Percentiles rank a stretch among this genome's conserved stretches.
Evolutionary conservation across 2,113 vertebrate species (phyloP).

Genomic region (Pseudonaja textilis): DNA sequence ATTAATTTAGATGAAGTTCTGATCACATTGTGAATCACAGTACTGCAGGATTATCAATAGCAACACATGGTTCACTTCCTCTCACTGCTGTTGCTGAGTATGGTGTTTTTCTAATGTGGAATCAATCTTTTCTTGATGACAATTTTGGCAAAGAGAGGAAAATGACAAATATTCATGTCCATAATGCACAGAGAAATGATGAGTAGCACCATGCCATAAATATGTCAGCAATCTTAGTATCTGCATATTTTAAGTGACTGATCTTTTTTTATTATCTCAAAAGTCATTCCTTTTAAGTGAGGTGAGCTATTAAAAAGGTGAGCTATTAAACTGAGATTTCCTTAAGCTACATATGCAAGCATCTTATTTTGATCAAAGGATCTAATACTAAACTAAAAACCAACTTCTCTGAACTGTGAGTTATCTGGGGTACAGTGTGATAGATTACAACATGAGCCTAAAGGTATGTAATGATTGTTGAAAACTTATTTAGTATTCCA

Average conservation of each 20-base stretch:
- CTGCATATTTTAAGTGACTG: background rate
- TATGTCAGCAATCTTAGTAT: background rate
- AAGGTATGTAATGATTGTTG: slow-evolving; percentile 8
- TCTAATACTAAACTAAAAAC: background rate
- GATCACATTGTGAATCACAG: background rate
- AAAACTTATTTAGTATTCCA: background rate
- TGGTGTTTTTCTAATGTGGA: background rate
- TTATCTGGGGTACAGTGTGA: background rate
- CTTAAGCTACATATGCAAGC: background rate
- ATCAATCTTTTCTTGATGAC: background rate
- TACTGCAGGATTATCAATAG: background rate
- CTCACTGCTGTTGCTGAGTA: background rate
- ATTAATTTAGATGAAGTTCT: background rate
- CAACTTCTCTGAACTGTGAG: background rate
- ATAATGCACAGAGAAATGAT: background rate
- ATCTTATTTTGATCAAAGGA: background rate
- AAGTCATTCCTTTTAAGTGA: background rate
- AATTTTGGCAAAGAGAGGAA: background rate
- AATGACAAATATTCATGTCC: background rate
- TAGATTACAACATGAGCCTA: slow-evolving; percentile 25
- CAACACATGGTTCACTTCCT: background rate
- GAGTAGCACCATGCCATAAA: background rate
- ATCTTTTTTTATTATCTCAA: background rate
- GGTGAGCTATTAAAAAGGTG: background rate
- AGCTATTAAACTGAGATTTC: background rate